Conservation (phyloP, 2,888 invertebrate species). For the Lathronympha strigana region DNA sequence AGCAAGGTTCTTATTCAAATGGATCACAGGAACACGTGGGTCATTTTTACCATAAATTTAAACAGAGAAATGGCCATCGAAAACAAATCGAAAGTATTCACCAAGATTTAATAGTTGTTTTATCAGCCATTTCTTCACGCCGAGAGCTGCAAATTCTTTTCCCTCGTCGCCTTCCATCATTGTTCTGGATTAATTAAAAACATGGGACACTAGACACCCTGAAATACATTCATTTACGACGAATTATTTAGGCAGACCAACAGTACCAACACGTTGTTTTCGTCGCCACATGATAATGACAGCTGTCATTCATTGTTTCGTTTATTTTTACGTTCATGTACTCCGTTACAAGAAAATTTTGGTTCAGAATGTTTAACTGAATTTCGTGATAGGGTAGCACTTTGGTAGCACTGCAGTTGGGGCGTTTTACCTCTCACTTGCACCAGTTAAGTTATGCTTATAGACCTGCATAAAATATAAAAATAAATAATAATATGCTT, state of each 20-base stretch:
- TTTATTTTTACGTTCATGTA: slow-evolving; percentile 10
- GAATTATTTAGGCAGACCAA: background rate
- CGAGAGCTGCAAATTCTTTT: slow-evolving; percentile 84
- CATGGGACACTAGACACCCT: background rate
- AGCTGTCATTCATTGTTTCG: background rate
- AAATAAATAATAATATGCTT: background rate
- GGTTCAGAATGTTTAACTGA: background rate
- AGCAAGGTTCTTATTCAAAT: background rate
- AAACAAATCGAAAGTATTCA: slow-evolving; percentile 58
- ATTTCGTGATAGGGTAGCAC: background rate
- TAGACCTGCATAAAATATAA: no score
- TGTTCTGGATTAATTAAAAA: background rate
- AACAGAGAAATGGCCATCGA: background rate
- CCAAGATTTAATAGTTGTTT: slow-evolving; percentile 89
- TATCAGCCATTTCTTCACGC: slow-evolving; percentile 89
- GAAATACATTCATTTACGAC: background rate
- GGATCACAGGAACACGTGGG: background rate
- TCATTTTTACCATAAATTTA: background rate
- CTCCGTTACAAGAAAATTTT: background rate
- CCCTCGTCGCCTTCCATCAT: slow-evolving; percentile 68
- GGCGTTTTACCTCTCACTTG: no score
- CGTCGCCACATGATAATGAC: slow-evolving; percentile 27
- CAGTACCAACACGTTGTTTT: slow-evolving; percentile 24
- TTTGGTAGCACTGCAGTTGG: background rate
- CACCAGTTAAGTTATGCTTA: no score